Base-by-base conservation (phyloP, 1,140 invertebrate species). In the Papilio helenus region DNA sequence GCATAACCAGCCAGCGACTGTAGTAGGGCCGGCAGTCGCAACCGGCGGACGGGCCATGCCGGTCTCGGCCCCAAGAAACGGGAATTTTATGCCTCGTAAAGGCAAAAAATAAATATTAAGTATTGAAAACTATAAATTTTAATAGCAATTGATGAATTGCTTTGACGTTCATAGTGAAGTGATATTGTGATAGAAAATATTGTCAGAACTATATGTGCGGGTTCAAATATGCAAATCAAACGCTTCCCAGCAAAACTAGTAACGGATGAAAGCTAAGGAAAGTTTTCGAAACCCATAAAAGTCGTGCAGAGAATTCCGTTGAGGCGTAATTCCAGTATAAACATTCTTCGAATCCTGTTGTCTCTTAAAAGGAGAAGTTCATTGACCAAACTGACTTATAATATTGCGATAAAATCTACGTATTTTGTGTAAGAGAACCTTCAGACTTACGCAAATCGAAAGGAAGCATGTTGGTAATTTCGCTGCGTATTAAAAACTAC, bases 1-100 rank as follows among this genome's bases (percentile, higher is more conserved):
- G 89, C 90, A 89, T 92, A 91, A 93, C 84, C 83, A 81, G 82
- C 81, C 79, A 84, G 82, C 79, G 74, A 79, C 81, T 84, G 80
- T 71, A 84, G 79, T 82, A 86, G 82, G 77, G 76, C 34, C 73
- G 74, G 72, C 87, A 91, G 91, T 90, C 82, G 81, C 51, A 79
- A 84, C 76, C 84, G 85, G 85, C 79, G 55, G 61, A 80, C 83
- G 83, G 82, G 58, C 84, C 83, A 81, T 73, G 87, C 81, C 88
- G 86, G 89, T 88, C 82, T 83, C 78, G 74, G 80, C 51, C 55
- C 44, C 76, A 23, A 46, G 74, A 76, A 58, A 34, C 74, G 74
- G 74, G 29, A 74, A 34, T 74, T 49, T 51, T 26, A 29, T 68
- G 26, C 61, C 61, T 68, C 26, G 26, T 7, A 29, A 18, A 68